Base-by-base conservation (phyloP, 2,888 invertebrate genomes). In the Lithosia quadra region DNA sequence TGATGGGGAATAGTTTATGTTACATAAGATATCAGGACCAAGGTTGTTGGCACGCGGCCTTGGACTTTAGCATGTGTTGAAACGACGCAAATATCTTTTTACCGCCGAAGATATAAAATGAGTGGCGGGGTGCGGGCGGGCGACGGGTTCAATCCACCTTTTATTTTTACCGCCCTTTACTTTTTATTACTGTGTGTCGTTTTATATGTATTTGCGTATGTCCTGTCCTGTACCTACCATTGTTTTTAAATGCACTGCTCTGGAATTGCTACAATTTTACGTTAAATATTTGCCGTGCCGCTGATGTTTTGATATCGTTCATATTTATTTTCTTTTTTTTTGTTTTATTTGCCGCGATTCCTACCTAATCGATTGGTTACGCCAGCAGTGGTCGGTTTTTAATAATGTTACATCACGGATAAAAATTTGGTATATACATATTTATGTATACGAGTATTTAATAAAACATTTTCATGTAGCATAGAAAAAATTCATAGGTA, bases 131-230 rank as follows among this genome's bases (percentile, higher is more conserved):
- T 22, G 56, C 11, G 34, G 24, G 60, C 67, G 69, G 73, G 67
- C 57, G 65, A 69, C 71, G 71, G 69, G 72, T 72, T 73, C 74
- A 82, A 82, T 80, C 78, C 76, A 79, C 83, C 83, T 84, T 84
- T 84, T 84, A 83, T 82, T 86, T 79, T 85, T 85, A 82, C 78
- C 73, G 80, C 74, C 79, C 79, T 81, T 82, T 82, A 84, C 83
- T 81, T 85, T 87, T 87, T 87, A 87, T 86, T 81, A 78, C 80
- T 68, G 80, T 78, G 77, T 80, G 79, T 80, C 74, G 78, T 78
- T 80, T 81, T 77, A 78, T 80, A 74, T 67, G 74, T 80, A 76
- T 81, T 81, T 81, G 80, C 78, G 76, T 79, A 69, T 69, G 81
- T 77, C 80, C 81, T 73, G 79, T 49, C 49, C 49, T n/a, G 49